Evolutionary conservation across 2,888 invertebrate genomes (phyloP), one percentile per base, ranked within the genome.

Genomic region (Molanna angustata): DNA sequence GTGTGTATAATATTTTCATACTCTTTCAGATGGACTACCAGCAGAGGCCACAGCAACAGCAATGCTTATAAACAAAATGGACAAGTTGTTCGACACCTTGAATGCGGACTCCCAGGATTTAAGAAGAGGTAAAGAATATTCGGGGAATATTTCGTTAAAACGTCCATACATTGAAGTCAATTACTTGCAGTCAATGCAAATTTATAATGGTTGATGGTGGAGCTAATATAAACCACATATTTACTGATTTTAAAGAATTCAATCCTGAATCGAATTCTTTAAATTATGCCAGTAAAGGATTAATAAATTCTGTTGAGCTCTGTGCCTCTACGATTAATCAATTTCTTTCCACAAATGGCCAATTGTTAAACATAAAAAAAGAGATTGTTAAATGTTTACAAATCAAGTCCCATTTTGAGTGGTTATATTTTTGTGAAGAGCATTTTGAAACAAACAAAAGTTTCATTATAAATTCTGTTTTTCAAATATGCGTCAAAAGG

Each of bases 241-340:
- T 35, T 14, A 35, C 35, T 13, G 13, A 35, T 13, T 35, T 35
- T 14, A 35, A 35, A 14, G 35, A 35, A 35, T n/a, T 13, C 13
- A 27, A 27, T 11, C n/a, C n/a, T n/a, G 35, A 11, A 13, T 13
- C 35, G 14, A 35, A 35, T 13, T 13, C 13, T 35, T 35, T 35
- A 14, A 11, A 35, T 35, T 35, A 35, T 35, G 35, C 35, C 4
- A 35, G 35, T 35, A 35, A 11, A 4, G 14, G 14, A 4, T 14
- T 35, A 13, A 14, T 35, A 13, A 35, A 35, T 35, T 35, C 13
- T 35, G 35, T 35, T 11, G 35, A 35, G 35, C 35, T 35, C 35
- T 35, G 35, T 35, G 35, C 35, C 14, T 35, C 35, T 14, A 11
- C 13, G 14, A 35, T 35, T n/a, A 35, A 35, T 14, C 35, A 35